Percentiles rank a stretch among this genome's conserved stretches.
These are phyloP conservation scores for Melospiza georgiana DNA, from an alignment of 2,113 vertebrate genomes.

Conservation along the genomic window DNA sequence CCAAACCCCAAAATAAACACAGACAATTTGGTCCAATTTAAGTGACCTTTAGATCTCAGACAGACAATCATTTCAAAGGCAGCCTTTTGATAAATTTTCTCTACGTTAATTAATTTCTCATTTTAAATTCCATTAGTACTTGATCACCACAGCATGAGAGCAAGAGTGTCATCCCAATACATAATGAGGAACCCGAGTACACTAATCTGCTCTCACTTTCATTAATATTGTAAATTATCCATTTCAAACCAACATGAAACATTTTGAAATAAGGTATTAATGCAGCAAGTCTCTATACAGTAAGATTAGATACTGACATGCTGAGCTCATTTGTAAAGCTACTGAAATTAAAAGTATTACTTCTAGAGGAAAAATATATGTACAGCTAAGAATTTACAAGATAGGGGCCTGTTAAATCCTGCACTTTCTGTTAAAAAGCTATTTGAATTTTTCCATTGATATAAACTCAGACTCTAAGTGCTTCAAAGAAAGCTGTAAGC, in stretches of 20 bases:
- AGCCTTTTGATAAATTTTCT: slow-evolving; percentile 42
- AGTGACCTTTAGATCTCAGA: slow-evolving; percentile 47
- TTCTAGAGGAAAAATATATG: background rate
- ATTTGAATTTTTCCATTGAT: slow-evolving; percentile 10
- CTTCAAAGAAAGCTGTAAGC: background rate
- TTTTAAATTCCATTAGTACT: slow-evolving; percentile 70
- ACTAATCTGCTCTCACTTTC: slow-evolving; percentile 57
- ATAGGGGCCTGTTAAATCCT: background rate
- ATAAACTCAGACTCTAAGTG: background rate
- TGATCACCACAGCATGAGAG: slow-evolving; percentile 63
- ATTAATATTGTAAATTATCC: slow-evolving; percentile 63
- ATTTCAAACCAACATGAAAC: slow-evolving; percentile 42
- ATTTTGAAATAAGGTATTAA: slow-evolving; percentile 46
- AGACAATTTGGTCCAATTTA: slow-evolving; percentile 28
- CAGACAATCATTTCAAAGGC: slow-evolving; percentile 46
- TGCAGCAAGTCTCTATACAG: background rate
- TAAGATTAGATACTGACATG: background rate
- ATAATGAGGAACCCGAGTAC: slow-evolving; percentile 44
- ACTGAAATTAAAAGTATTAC: slow-evolving; percentile 7
- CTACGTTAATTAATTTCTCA: slow-evolving; percentile 64
- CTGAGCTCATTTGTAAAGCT: background rate
- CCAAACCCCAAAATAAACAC: slow-evolving; percentile 12
- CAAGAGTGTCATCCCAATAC: background rate
- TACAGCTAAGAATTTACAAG: background rate
- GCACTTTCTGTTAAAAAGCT: background rate